A percentile compares a stretch with the other conserved stretches of the same genome.
Evolutionary conservation across 2,888 invertebrate genomes (phyloP).

Genomic region (Pachliopta kotzebuea): DNA sequence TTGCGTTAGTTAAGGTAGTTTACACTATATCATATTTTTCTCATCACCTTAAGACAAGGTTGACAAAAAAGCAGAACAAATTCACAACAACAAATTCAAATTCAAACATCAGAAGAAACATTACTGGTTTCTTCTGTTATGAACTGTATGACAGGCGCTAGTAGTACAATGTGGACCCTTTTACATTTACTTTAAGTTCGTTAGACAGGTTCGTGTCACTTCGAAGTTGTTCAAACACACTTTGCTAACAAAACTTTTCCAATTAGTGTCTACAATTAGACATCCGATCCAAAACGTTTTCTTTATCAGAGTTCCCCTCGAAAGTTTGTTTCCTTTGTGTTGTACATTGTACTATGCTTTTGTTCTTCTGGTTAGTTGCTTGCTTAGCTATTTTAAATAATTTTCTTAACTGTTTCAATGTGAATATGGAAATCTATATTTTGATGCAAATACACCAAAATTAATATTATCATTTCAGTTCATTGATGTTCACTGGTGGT

Average conservation of each 20-base stretch:
- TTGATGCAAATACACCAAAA: no score
- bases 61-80: no score
- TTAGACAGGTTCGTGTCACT: neutral
- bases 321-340: neutral
- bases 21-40: no score
- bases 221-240: slow-evolving; percentile 2
- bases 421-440: no score
- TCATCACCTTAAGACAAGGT: no score
- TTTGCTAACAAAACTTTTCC: slow-evolving; percentile 4
- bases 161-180: neutral
- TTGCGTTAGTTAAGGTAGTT: no score
- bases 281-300: slow-evolving; percentile 7
- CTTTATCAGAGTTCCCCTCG: neutral
- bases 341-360: neutral
- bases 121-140: neutral
- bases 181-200: neutral
- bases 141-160: neutral
- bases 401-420: neutral
- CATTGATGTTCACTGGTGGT: no score
- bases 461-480: no score
- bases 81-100: no score
- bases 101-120: no score
- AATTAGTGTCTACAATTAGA: slow-evolving; percentile 13
- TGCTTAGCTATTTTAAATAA: neutral
- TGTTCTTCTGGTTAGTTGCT: neutral